Evolutionary conservation across 2,113 vertebrate genomes (phyloP).

Genomic region (Anas platyrhynchos): DNA sequence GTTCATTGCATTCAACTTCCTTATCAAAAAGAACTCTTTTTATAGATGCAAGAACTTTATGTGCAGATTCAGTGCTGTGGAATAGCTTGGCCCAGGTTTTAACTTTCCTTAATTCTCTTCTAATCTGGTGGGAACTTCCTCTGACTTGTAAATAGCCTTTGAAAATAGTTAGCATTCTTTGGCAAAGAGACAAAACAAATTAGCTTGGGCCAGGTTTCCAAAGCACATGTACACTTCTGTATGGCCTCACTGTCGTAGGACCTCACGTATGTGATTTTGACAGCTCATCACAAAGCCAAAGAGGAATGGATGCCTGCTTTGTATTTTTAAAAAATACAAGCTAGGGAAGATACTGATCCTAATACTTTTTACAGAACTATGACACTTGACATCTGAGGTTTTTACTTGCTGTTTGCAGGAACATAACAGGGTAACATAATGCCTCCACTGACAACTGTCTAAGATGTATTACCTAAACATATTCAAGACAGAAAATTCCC

Average conservation of each 20-base stretch:
- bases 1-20: slow-evolving; percentile 32
- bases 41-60: not conserved
- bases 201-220: slow-evolving; percentile 9
- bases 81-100: not conserved
- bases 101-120: slow-evolving; percentile 52
- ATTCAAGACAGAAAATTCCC: not conserved
- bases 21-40: slow-evolving; percentile 37
- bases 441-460: not conserved
- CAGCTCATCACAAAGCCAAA: not conserved
- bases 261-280: not conserved
- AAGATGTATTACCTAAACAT: not conserved
- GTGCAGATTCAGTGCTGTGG: not conserved
- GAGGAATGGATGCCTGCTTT: not conserved
- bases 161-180: slow-evolving; percentile 49
- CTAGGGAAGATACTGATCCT: not conserved
- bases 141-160: slow-evolving; percentile 64
- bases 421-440: not conserved
- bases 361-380: not conserved
- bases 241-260: not conserved
- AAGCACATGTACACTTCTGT: not conserved
- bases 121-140: slow-evolving; percentile 67
- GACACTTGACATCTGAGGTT: not conserved
- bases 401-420: not conserved
- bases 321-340: not conserved
- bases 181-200: slow-evolving; percentile 35